Evolutionary conservation across 2,888 invertebrate species (phyloP).

Genomic region (Agrochola circellaris): DNA sequence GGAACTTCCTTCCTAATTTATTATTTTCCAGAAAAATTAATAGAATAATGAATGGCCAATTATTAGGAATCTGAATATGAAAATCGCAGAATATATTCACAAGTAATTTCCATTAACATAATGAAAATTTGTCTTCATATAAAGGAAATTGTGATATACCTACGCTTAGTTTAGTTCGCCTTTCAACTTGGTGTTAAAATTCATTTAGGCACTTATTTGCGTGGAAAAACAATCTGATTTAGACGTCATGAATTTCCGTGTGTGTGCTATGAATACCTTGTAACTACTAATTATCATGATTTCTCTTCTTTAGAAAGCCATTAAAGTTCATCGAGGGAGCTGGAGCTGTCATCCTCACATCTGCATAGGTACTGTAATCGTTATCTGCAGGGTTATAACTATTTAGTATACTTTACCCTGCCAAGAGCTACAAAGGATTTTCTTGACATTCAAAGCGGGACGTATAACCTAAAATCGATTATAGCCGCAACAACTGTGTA

Average conservation of each 20-base stretch:
- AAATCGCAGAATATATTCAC: neutral
- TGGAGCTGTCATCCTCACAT: neutral
- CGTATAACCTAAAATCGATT: neutral
- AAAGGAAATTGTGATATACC: constrained; percentile 11
- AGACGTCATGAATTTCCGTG: neutral
- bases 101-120: neutral
- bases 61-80: constrained; percentile 16
- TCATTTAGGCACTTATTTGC: neutral
- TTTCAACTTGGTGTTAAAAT: neutral
- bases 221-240: neutral
- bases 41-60: constrained; percentile 1
- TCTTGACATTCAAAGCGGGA: neutral
- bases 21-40: constrained; percentile 17
- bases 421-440: no score
- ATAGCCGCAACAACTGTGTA: neutral
- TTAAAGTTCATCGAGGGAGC: neutral
- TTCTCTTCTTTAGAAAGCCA: neutral
- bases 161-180: constrained; percentile 25
- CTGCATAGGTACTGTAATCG: neutral
- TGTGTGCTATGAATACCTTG: neutral
- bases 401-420: no score
- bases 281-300: neutral
- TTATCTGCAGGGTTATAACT: neutral
- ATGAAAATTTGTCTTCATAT: constrained; percentile 11
- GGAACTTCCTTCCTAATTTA: neutral